phyloP scores from a whole-genome alignment of 2,888 invertebrate genomes.

The Magallana nippona region DNA sequence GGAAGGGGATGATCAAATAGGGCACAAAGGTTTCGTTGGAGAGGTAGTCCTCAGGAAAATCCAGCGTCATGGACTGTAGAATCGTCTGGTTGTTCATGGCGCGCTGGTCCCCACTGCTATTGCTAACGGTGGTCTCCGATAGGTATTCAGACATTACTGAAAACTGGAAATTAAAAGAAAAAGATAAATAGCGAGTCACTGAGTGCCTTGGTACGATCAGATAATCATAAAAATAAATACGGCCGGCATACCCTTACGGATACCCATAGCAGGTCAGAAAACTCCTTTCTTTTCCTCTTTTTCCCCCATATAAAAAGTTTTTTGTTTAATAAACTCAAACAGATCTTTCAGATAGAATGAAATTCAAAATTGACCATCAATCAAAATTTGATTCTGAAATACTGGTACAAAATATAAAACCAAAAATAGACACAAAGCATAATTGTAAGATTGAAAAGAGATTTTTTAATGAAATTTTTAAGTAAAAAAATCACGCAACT shows the following conservation, averaged over 20 bases:
- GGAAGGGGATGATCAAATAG: slow-evolving; percentile 36
- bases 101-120: not conserved
- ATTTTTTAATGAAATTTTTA: too few relatives aligned
- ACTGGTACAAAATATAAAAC: not conserved
- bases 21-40: not conserved
- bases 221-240: not conserved
- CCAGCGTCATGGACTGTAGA: not conserved
- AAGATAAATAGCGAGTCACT: not conserved
- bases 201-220: slow-evolving; percentile 18
- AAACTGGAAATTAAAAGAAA: not conserved
- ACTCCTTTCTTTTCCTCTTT: not conserved
- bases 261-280: not conserved
- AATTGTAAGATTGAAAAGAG: not conserved
- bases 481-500: slow-evolving; percentile 1
- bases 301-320: too few relatives aligned
- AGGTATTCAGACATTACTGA: slow-evolving; percentile 10
- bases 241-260: not conserved
- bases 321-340: too few relatives aligned
- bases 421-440: not conserved
- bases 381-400: not conserved
- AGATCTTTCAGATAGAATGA: too few relatives aligned
- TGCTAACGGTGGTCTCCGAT: not conserved
- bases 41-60: not conserved
- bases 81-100: slow-evolving; percentile 12
- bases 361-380: too few relatives aligned